A percentile compares a stretch with the other conserved stretches of the same genome.
Conservation (phyloP, 2,797 vertebrate species). For the Trachops cirrhosus region DNA sequence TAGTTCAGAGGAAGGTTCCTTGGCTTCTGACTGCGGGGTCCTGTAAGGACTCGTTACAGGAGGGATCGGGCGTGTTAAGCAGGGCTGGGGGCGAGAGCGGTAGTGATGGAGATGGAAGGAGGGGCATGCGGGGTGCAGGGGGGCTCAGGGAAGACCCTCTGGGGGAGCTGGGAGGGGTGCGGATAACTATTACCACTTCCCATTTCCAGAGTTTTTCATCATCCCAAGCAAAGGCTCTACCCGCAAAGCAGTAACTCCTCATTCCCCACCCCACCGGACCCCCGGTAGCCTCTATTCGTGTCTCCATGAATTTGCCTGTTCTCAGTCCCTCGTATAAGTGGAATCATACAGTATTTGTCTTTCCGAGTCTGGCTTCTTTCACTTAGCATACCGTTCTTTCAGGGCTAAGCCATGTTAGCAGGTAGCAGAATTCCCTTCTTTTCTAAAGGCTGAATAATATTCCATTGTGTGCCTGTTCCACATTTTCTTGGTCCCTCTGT, state of each 20-base stretch:
- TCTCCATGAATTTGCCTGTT: neutral
- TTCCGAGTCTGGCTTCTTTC: neutral
- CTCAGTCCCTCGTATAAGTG: neutral
- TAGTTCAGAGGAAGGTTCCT: neutral
- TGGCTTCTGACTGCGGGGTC: neutral
- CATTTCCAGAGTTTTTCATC: neutral
- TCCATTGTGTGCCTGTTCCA: fast-evolving
- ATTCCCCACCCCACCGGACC: neutral
- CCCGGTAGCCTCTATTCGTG: neutral
- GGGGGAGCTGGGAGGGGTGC: fast-evolving
- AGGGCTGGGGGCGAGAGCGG: neutral
- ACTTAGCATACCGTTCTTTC: neutral
- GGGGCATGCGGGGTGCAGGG: fast-evolving
- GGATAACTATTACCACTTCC: neutral
- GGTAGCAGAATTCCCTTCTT: neutral
- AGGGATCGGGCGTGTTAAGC: neutral
- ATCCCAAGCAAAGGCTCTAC: neutral
- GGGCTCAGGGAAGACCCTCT: neutral
- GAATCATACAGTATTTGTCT: neutral
- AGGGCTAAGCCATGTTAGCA: neutral
- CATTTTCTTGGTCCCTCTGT: neutral
- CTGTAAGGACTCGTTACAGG: neutral
- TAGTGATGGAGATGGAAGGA: neutral
- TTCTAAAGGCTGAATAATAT: neutral
- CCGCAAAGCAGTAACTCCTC: neutral